A percentile compares a stretch with the other conserved stretches of the same genome.
Evolutionary conservation across 2,888 invertebrate species (phyloP).

Genomic region (Bellardia pandia): DNA sequence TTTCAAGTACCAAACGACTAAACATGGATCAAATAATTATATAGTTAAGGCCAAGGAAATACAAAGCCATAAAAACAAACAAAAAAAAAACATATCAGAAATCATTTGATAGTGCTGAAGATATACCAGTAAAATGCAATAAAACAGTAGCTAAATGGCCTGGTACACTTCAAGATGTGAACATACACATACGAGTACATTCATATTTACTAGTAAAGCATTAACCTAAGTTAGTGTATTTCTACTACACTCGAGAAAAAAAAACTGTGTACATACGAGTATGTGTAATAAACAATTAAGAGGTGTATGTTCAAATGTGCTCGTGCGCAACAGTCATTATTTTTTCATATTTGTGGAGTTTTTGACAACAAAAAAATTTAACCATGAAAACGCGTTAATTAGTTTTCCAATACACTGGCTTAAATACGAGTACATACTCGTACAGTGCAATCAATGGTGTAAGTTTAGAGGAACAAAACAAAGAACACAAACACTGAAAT

Average conservation of each 20-base stretch:
- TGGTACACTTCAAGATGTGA: conserved; percentile 21
- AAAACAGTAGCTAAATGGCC: conserved; percentile 62
- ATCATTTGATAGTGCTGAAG: conserved; percentile 23
- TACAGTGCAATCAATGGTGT: conserved; percentile 9
- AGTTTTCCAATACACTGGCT: conserved; percentile 51
- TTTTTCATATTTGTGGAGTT: conserved; percentile 20
- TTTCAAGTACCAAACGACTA: conserved; percentile 4
- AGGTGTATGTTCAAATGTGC: conserved; percentile 44
- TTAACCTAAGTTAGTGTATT: neutral
- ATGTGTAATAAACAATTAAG: conserved; percentile 53
- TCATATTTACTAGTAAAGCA: neutral
- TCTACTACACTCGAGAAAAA: neutral
- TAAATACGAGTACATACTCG: neutral
- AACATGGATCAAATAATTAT: conserved; percentile 68
- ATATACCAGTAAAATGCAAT: conserved; percentile 19
- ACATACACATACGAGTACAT: neutral
- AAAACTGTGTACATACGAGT: neutral
- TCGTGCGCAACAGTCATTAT: conserved; percentile 48
- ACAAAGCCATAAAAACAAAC: conserved; percentile 13
- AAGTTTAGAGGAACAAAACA: no score
- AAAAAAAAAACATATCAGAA: conserved; percentile 11
- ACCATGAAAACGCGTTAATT: conserved; percentile 51
- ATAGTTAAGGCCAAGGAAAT: conserved; percentile 56
- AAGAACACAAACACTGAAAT: neutral
- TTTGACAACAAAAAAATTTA: conserved; percentile 20